Percentiles rank a stretch among this genome's conserved stretches.
Conservation (phyloP, 2,113 vertebrate species). For the Ictalurus furcatus region DNA sequence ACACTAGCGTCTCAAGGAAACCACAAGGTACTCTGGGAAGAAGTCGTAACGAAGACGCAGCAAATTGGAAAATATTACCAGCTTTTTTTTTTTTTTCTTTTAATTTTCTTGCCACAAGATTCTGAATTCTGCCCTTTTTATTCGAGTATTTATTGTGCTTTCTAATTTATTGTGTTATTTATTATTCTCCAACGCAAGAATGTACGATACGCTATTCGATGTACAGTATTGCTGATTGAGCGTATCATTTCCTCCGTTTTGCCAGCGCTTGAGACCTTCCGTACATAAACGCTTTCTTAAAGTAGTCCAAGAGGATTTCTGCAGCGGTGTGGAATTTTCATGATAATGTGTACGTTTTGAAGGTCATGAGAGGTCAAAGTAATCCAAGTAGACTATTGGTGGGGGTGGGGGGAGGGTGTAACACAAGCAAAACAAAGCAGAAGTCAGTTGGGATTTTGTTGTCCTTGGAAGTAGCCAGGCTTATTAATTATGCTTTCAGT, state of each 20-base stretch:
- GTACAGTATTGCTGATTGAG: slow-evolving; percentile 45
- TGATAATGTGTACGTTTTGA: slow-evolving; percentile 1
- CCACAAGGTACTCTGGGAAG: slow-evolving; percentile 38
- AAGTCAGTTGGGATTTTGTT: slow-evolving; percentile 25
- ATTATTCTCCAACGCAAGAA: slow-evolving; percentile 46
- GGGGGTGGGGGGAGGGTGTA: background rate
- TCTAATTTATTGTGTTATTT: slow-evolving; percentile 61
- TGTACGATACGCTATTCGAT: slow-evolving; percentile 42
- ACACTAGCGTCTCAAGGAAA: slow-evolving; percentile 5
- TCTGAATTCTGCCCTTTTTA: slow-evolving; percentile 52
- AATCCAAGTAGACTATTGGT: slow-evolving; percentile 13
- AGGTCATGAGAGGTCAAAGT: slow-evolving; percentile 34
- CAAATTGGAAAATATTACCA: slow-evolving; percentile 32
- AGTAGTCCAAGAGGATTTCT: slow-evolving; percentile 13
- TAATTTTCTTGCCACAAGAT: slow-evolving; percentile 9
- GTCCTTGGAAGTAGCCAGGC: slow-evolving; percentile 33
- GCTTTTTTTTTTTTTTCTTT: slow-evolving; percentile 18
- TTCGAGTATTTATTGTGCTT: slow-evolving; percentile 56
- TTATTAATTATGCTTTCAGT: slow-evolving; percentile 49
- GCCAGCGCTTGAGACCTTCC: background rate
- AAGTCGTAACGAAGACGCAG: background rate
- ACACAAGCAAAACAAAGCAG: slow-evolving; percentile 14
- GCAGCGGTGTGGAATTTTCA: slow-evolving; percentile 15
- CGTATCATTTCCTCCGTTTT: slow-evolving; percentile 26
- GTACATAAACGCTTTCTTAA: background rate